Base-by-base conservation (phyloP, 2,797 vertebrate genomes). In the Alectoris magna region DNA sequence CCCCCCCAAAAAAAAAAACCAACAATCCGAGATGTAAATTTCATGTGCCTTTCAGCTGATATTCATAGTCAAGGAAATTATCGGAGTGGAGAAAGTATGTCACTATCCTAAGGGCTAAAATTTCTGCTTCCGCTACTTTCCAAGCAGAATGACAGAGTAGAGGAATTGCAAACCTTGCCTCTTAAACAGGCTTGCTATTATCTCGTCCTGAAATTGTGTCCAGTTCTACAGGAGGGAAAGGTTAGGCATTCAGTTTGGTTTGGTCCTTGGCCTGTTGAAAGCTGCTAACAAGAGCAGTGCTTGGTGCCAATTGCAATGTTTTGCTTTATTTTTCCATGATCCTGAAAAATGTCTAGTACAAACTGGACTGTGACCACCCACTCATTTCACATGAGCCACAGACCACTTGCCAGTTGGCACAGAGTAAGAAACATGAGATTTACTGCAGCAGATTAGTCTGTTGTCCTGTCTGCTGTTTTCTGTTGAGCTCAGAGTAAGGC, bases 351-450 rank as follows among this genome's bases (percentile, higher is more conserved):
- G 83, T 90, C 91, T 95, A 31, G 68, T 79, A 80, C 83, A 95
- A 92, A 93, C 85, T 5, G 79, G 92, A 94, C 93, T 74, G 8
- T 95, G 92, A 93, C 95, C 96, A 92, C 96, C 94, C 95, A 95
- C 96, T 96, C 90, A 3, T 96, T 96, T 96, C 94, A 95, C 96
- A 96, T 93, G 90, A 93, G 87, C 83, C 58, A 24, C 0, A 11
- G 49, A 77, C 91, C 83, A 72, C 85, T 92, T 95, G 93, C 92
- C 96, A 95, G 83, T 94, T 95, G 92, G 95, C 91, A 93, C 84
- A 76, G 55, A 38, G 56, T 90, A 56, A 80, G 91, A 92, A 93
- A 95, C 81, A 7, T 62, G 79, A 93, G 53, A 79, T 90, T 90
- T 91, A 84, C 80, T 88, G 27, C 71, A 92, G 76, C 63, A 88